Base-by-base conservation (phyloP, 2,797 vertebrate species). In the Hemitrygon akajei region DNA sequence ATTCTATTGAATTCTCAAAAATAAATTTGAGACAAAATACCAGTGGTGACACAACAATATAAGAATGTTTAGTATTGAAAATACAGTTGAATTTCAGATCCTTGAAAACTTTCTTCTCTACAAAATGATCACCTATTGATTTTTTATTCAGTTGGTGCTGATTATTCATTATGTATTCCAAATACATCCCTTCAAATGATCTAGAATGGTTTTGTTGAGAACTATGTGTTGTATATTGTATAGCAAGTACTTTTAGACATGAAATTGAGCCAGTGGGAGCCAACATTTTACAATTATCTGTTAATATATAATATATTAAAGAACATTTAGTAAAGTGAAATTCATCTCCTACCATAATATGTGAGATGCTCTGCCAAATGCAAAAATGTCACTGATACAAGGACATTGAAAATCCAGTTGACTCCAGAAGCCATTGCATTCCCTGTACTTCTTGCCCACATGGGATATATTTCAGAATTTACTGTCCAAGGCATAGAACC, bases 401-500 rank as follows among this genome's bases (percentile, higher is more conserved):
- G 96, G 73, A 99, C 96, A 77, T 99, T 99, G 96, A 98, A 99
- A 95, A 98, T 97, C 99, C 99, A 99, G 95, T 99, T 99, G 95
- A 99, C 97, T 84, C 98, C 99, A 7, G 99, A 98, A 0, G 99
- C 98, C 93, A 98, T 99, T 0, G 99, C 99, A 0, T 99, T 99
- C 91, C 99, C 99, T 11, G 98, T 99, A 95, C 99, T 99, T 95
- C 99, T 97, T 7, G 98, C 99, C 99, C 99, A 99, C 95, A 99
- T 97, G 0, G 99, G 99, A 95, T 99, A 99, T 95, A 99, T 99
- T 96, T 99, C 99, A 69, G 99, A 99, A 96, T 99, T 99, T 95
- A 99, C 97, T 0, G 99, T 99, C 98, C 99, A 99, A 10, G 99
- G 99, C 99, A 99, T 99, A 0, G 99, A 98, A 94, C 99, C 98